A percentile compares a stretch with the other conserved stretches of the same genome.
These are phyloP conservation scores for Proterorhinus semilunaris DNA, from an alignment of 2,113 vertebrate genomes.

Conservation along the genomic window DNA sequence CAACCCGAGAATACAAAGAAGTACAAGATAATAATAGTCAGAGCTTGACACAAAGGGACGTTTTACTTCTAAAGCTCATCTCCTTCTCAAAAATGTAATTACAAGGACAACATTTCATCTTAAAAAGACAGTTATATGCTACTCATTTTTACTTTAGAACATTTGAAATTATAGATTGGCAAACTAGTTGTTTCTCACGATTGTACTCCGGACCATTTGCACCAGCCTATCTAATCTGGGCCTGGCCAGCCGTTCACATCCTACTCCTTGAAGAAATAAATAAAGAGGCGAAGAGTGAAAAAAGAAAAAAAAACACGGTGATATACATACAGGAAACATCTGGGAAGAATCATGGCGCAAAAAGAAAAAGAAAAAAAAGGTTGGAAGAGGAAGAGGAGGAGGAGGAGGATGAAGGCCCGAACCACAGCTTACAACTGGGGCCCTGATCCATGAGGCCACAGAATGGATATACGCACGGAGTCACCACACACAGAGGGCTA, in stretches of 20 bases:
- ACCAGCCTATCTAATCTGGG: slow-evolving; percentile 60
- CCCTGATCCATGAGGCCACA: slow-evolving; percentile 50
- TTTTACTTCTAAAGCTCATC: too few relatives aligned
- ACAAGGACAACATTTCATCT: background rate
- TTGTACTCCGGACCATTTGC: slow-evolving; percentile 43
- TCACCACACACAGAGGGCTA: slow-evolving; percentile 17
- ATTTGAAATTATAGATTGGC: background rate
- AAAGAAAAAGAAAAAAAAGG: slow-evolving; percentile 10
- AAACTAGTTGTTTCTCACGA: slow-evolving; percentile 53
- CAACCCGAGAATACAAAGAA: too few relatives aligned
- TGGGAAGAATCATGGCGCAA: slow-evolving; percentile 72
- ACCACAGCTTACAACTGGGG: slow-evolving; percentile 75
- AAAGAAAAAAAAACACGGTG: slow-evolving; percentile 19
- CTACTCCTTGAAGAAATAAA: slow-evolving; percentile 61
- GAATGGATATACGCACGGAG: slow-evolving; percentile 35
- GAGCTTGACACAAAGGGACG: too few relatives aligned
- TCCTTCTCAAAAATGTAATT: background rate
- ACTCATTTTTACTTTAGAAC: background rate
- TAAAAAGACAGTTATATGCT: background rate
- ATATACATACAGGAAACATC: slow-evolving; percentile 81
- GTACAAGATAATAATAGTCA: too few relatives aligned
- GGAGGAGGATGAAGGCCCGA: slow-evolving; percentile 56
- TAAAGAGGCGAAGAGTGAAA: slow-evolving; percentile 17
- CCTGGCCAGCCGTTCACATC: slow-evolving; percentile 50
- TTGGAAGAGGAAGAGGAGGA: slow-evolving; percentile 47